Base-by-base conservation (phyloP, 2,797 vertebrate species). In the Triplophysa yarkandensis region DNA sequence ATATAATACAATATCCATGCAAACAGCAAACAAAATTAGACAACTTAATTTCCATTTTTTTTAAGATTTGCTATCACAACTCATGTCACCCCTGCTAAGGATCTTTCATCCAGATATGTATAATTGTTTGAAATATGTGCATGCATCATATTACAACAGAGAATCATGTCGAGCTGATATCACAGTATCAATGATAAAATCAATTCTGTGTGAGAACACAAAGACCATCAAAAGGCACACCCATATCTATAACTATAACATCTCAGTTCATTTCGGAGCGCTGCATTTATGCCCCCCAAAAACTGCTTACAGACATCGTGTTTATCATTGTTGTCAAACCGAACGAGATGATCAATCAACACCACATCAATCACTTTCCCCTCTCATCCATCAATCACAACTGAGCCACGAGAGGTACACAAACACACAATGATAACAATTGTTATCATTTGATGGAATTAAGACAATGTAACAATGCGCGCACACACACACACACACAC, bases 201-300 rank as follows among this genome's bases (percentile, higher is more conserved):
- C 66, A 43, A 19, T 11, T 52, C 30, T 55, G 28, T 52, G 55
- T 48, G 21, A 68, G 27, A 32, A 60, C 58, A 71, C 30, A 72
- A 43, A 60, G 44, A 34, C 2, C 11, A 71, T 64, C 36, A 79
- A 57, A 65, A 25, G 80, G 77, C 77, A 79, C 80, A 79, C 80
- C 80, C 77, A 62, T 41, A 36, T 69, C 34, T 58, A 74, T 23
- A 75, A 61, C 3, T 44, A 55, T 32, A 23, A 63, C 41, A 68
- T 25, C 30, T 64, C 21, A 5, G 21, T 39, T 55, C 27, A 36
- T 8, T 19, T 46, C 58, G 41, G 13, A 55, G 48, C 34, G 0
- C 8, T 36, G 8, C n/a, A n/a, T n/a, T n/a, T n/a, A n/a, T n/a
- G n/a, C n/a, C n/a, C n/a, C n/a, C n/a, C n/a, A 2, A 17, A 7